phyloP scores from a whole-genome alignment of 2,113 vertebrate genomes.

The Camelus bactrianus region DNA sequence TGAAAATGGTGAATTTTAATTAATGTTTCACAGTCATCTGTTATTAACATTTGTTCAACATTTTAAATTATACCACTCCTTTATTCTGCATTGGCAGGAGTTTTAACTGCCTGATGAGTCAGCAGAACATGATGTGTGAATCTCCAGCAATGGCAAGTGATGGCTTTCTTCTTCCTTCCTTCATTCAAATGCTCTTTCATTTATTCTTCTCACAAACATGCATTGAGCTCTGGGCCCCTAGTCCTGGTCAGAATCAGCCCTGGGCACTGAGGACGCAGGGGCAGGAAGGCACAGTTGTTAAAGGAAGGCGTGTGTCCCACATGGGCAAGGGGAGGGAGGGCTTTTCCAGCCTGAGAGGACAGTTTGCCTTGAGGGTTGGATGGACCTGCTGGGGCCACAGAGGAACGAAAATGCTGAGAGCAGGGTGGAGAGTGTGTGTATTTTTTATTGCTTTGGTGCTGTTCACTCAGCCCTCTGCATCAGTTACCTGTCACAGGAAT shows the following conservation, averaged over 20 bases:
- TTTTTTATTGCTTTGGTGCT: background rate
- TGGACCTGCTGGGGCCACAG: background rate
- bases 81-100: rapidly evolving
- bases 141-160: background rate
- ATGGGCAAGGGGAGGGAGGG: background rate
- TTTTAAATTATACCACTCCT: background rate
- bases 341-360: background rate
- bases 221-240: background rate
- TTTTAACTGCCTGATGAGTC: background rate
- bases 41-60: background rate
- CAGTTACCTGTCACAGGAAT: background rate
- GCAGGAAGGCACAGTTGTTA: background rate
- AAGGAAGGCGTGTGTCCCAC: background rate
- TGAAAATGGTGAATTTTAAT: background rate
- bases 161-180: background rate
- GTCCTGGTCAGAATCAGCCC: background rate
- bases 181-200: background rate
- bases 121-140: background rate
- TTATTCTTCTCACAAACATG: background rate
- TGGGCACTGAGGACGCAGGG: background rate
- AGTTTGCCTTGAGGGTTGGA: background rate
- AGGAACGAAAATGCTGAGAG: background rate
- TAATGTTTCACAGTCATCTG: background rate
- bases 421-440: background rate
- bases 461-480: background rate